Percentiles rank a stretch among this genome's conserved stretches.
Conservation (phyloP, 1,140 invertebrate species). For the Belonocnema kinseyi region DNA sequence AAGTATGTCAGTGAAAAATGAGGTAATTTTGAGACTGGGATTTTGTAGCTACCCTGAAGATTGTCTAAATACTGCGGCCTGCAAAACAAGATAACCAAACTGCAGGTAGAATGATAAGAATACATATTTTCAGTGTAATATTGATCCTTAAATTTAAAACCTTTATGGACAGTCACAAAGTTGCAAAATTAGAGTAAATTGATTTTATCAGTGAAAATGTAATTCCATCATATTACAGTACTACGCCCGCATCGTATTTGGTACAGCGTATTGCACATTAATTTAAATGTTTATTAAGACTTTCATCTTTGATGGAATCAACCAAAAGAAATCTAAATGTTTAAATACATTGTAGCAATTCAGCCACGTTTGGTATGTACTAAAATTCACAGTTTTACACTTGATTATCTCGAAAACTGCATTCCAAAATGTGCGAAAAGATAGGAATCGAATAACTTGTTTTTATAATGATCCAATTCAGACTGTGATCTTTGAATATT, state of each 20-base stretch:
- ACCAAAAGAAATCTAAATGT: background rate
- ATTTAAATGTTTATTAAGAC: background rate
- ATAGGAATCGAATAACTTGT: background rate
- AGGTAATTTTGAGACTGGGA: no score
- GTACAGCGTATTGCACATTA: background rate
- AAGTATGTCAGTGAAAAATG: no score
- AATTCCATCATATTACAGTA: background rate
- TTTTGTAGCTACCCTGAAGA: no score
- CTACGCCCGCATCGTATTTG: background rate
- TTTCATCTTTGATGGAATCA: background rate
- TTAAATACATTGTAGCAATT: background rate
- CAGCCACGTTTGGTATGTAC: background rate
- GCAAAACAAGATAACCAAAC: no score
- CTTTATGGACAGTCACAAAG: background rate
- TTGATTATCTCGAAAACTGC: background rate
- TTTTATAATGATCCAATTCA: conserved; percentile 12
- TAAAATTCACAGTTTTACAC: conserved; percentile 8
- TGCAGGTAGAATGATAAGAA: no score
- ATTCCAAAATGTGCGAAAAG: background rate
- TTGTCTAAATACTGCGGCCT: no score
- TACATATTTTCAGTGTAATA: background rate
- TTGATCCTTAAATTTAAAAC: background rate
- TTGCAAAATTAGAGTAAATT: background rate
- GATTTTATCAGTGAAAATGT: conserved; percentile 7
- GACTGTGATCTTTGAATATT: conserved; percentile 3